A percentile compares a stretch with the other conserved stretches of the same genome.
These are phyloP conservation scores for Gerris lacustris DNA, from an alignment of 2,888 invertebrate species.

Conservation along the genomic window DNA sequence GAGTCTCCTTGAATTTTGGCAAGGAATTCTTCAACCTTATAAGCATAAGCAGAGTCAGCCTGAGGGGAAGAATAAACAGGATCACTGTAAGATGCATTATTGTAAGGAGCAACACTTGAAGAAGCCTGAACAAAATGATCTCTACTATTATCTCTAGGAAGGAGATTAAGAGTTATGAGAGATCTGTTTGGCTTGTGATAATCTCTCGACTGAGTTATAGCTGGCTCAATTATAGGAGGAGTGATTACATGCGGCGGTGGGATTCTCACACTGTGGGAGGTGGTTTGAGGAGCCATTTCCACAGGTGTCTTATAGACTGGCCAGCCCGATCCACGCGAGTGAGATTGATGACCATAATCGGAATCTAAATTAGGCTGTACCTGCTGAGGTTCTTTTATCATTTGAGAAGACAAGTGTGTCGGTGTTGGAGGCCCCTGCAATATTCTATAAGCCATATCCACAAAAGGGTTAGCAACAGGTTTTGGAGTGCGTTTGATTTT, in stretches of 20 bases:
- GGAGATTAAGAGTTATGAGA: background rate
- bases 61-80: background rate
- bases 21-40: background rate
- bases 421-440: background rate
- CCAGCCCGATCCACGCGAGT: background rate
- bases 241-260: background rate
- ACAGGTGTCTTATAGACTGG: background rate
- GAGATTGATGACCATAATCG: too few species aligned
- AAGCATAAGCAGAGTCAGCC: background rate
- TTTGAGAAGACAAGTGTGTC: background rate
- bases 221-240: background rate
- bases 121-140: too few species aligned
- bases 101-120: too few species aligned
- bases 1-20: background rate
- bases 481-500: too few species aligned
- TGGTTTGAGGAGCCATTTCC: background rate
- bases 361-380: background rate
- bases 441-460: too few species aligned
- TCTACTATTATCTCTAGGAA: background rate
- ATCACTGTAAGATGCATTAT: too few species aligned
- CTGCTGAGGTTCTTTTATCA: background rate
- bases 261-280: too few species aligned
- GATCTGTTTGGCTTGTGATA: background rate
- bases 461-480: too few species aligned
- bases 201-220: background rate